A percentile compares a stretch with the other conserved stretches of the same genome.
These are phyloP conservation scores for Lutjanus erythropterus DNA, from an alignment of 2,113 vertebrate species.

Conservation along the genomic window DNA sequence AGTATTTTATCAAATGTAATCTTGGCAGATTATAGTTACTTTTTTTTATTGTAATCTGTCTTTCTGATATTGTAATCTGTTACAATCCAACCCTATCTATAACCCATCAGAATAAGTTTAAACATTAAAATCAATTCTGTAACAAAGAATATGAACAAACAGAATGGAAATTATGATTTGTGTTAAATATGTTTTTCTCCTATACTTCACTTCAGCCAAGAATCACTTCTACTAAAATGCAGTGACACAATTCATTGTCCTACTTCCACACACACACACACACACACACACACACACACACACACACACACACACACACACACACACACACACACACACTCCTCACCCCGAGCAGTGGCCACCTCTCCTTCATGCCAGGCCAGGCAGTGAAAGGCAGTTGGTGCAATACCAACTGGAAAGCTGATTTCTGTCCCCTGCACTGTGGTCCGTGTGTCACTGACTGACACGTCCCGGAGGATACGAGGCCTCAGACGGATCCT, in stretches of 20 bases:
- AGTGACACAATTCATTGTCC: background rate
- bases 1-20: too few relatives aligned
- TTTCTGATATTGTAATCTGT: too few relatives aligned
- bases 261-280: background rate
- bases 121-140: background rate
- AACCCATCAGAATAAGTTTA: background rate
- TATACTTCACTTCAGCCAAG: background rate
- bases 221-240: background rate
- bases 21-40: too few relatives aligned
- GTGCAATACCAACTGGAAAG: conserved; percentile 93
- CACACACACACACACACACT: conserved; percentile 1
- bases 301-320: background rate
- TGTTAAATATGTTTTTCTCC: background rate
- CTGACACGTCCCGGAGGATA: conserved; percentile 88
- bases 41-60: too few relatives aligned
- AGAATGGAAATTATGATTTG: background rate
- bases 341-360: conserved; percentile 93
- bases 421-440: conserved; percentile 91
- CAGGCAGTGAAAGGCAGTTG: conserved; percentile 92
- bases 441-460: conserved; percentile 88
- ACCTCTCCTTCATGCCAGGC: conserved; percentile 94
- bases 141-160: background rate
- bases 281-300: background rate
- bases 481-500: conserved; percentile 92
- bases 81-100: too few relatives aligned